Percentiles rank a stretch among this genome's conserved stretches.
Evolutionary conservation across 1,140 invertebrate genomes (phyloP).

Genomic region (Zaprionus capensis): DNA sequence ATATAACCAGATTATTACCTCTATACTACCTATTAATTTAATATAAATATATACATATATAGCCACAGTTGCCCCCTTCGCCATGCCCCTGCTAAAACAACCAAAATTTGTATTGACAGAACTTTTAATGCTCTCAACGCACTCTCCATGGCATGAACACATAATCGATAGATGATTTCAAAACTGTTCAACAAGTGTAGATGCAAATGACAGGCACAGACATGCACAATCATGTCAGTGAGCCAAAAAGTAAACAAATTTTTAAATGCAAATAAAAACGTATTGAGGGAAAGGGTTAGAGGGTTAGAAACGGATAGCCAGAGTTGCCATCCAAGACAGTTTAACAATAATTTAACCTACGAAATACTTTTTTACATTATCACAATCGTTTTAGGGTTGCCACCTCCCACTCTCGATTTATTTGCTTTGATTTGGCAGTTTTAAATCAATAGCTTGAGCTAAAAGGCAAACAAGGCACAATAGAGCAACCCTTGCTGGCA

Average conservation of each 20-base stretch:
- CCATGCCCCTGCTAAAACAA: not conserved
- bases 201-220: slow-evolving; percentile 61
- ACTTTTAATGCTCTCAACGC: slow-evolving; percentile 11
- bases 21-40: no score
- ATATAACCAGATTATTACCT: no score
- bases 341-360: slow-evolving; percentile 45
- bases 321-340: not conserved
- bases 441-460: slow-evolving; percentile 62
- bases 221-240: slow-evolving; percentile 24
- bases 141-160: slow-evolving; percentile 21
- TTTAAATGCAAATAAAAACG: slow-evolving; percentile 39
- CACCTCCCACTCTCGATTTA: slow-evolving; percentile 10
- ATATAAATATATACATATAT: no score
- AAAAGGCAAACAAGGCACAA: slow-evolving; percentile 73
- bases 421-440: slow-evolving; percentile 30
- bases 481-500: slow-evolving; percentile 51
- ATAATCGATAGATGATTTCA: slow-evolving; percentile 55
- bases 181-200: slow-evolving; percentile 52
- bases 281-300: not conserved
- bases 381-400: slow-evolving; percentile 12
- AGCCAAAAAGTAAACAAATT: slow-evolving; percentile 38
- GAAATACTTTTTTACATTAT: not conserved
- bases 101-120: slow-evolving; percentile 11
- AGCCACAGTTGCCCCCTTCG: not conserved
- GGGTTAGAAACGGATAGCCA: slow-evolving; percentile 26